Percentiles rank a stretch among this genome's conserved stretches.
Conservation (phyloP, 1,140 invertebrate genomes). For the Bombus picipes region DNA sequence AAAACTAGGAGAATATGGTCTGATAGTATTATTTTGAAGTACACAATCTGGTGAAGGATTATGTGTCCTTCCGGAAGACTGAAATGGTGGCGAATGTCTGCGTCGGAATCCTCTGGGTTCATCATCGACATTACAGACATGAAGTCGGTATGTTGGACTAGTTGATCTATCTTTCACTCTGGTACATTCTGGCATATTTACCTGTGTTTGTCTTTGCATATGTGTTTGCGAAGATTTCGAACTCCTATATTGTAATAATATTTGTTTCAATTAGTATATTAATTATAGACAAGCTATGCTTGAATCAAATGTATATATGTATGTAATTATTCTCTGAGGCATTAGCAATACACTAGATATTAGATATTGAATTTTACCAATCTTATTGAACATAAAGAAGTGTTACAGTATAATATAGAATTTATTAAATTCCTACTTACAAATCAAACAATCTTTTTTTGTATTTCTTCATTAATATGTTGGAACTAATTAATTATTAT, state of each 20-base stretch:
- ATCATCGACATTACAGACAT: conserved; percentile 81
- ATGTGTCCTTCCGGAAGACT: conserved; percentile 68
- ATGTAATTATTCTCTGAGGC: background rate
- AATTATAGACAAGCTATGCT: background rate
- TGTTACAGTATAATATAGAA: background rate
- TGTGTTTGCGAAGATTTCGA: conserved; percentile 66
- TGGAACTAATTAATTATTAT: background rate
- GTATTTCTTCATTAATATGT: background rate
- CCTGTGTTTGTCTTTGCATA: conserved; percentile 60
- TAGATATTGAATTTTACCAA: background rate
- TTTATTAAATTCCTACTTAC: background rate
- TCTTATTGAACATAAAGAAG: background rate
- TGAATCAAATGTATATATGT: background rate
- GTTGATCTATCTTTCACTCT: conserved; percentile 75
- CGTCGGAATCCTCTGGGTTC: conserved; percentile 77
- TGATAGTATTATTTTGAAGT: conserved; percentile 35
- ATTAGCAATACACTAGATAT: background rate
- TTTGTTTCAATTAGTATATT: background rate
- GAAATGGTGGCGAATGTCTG: conserved; percentile 63
- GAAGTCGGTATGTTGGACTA: conserved; percentile 80
- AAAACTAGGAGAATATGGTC: conserved; percentile 79
- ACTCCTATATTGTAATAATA: conserved; percentile 47
- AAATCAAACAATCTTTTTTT: background rate
- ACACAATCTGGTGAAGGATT: conserved; percentile 60
- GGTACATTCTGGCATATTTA: conserved; percentile 64